Percentiles rank a stretch among this genome's conserved stretches.
Evolutionary conservation across 2,113 vertebrate species (phyloP).

Genomic region (Urocynchramus pylzowi): DNA sequence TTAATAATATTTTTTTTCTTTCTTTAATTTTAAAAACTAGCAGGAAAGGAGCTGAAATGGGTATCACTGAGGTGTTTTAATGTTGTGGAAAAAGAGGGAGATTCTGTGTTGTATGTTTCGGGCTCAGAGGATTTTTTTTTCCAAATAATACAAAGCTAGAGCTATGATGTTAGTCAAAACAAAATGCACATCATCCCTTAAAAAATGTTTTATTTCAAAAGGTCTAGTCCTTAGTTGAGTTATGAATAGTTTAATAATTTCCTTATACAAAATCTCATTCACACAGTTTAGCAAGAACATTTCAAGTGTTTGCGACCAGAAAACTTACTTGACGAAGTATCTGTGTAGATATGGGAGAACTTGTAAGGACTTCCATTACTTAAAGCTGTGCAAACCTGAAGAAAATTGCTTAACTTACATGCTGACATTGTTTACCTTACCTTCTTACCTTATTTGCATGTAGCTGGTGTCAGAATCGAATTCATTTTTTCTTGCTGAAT

Average conservation of each 20-base stretch:
- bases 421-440: background rate
- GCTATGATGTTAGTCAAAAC: background rate
- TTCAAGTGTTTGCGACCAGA: background rate
- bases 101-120: background rate
- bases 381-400: background rate
- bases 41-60: background rate
- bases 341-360: background rate
- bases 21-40: background rate
- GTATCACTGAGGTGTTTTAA: background rate
- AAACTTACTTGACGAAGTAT: background rate
- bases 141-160: background rate
- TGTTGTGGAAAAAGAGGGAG: background rate
- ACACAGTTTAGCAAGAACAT: background rate
- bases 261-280: background rate
- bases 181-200: background rate
- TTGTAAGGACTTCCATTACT: background rate
- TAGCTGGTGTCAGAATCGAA: background rate
- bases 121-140: background rate
- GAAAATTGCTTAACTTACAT: background rate
- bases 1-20: background rate
- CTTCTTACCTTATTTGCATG: background rate
- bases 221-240: background rate
- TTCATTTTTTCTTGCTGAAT: background rate
- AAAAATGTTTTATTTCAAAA: background rate
- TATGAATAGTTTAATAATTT: background rate